Conservation (phyloP, 2,113 vertebrate species). For the Poeciliopsis occidentalis region DNA sequence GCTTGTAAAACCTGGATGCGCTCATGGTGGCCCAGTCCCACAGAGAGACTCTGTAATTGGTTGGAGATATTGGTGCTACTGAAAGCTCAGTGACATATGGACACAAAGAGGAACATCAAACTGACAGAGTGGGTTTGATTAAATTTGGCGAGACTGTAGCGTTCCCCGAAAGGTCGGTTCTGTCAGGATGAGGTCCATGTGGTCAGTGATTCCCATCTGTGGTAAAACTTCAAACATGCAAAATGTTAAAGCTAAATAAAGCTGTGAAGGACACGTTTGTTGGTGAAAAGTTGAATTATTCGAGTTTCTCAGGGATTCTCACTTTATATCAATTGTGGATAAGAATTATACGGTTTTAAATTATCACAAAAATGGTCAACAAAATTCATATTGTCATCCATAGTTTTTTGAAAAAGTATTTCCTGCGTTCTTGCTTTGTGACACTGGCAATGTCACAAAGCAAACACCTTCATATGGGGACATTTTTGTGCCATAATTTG, state of each 20-base stretch:
- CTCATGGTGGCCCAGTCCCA: slow-evolving; percentile 4
- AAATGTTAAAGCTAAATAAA: not conserved
- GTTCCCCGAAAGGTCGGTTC: slow-evolving; percentile 15
- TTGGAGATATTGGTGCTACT: not conserved
- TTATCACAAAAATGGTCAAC: no score
- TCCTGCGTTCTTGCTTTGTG: no score
- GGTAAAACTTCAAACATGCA: not conserved
- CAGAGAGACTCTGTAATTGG: not conserved
- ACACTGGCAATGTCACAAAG: no score
- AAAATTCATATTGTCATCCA: no score
- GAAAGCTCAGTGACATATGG: not conserved
- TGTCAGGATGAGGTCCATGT: slow-evolving; percentile 1
- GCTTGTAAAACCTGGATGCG: not conserved
- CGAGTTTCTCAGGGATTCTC: not conserved
- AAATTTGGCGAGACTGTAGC: not conserved
- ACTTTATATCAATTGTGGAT: not conserved
- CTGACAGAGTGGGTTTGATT: slow-evolving; percentile 1
- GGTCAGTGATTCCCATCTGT: slow-evolving; percentile 11
- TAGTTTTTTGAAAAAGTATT: no score
- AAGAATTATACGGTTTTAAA: not conserved
- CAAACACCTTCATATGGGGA: no score
- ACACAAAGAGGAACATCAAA: not conserved
- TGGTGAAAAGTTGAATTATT: not conserved
- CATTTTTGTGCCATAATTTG: no score
- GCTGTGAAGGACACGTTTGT: not conserved